Evolutionary conservation across 2,888 invertebrate species (phyloP).

Genomic region (Thera britannica): DNA sequence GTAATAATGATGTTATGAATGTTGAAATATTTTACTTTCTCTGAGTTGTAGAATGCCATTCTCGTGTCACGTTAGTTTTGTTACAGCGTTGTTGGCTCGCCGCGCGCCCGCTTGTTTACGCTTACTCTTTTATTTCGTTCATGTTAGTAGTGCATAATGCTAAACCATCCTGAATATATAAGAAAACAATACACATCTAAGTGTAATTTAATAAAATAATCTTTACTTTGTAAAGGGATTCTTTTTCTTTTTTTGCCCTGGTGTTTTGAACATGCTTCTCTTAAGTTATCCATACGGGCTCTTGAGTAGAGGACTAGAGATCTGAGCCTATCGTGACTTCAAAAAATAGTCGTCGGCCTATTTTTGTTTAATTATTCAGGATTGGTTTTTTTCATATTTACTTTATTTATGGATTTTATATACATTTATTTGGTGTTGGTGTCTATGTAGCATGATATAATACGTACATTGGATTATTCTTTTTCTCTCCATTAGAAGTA

Average conservation of each 20-base stretch:
- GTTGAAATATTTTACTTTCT: conserved; percentile 67
- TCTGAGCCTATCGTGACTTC: too few species aligned
- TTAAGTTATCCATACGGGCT: too few species aligned
- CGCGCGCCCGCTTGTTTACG: conserved; percentile 46
- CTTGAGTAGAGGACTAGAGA: too few species aligned
- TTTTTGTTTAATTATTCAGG: conserved; percentile 5
- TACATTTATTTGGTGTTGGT: conserved; percentile 2
- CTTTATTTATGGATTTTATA: conserved; percentile 34
- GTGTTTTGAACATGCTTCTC: too few species aligned
- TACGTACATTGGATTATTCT: too few species aligned
- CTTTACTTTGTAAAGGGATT: too few species aligned
- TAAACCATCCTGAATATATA: conserved; percentile 25
- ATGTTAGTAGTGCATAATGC: conserved; percentile 40
- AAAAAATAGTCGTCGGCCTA: too few species aligned
- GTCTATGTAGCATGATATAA: neutral
- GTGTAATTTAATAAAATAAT: too few species aligned
- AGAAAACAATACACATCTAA: neutral
- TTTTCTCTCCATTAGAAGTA: too few species aligned
- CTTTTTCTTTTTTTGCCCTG: too few species aligned
- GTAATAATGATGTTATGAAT: too few species aligned
- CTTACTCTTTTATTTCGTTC: conserved; percentile 50
- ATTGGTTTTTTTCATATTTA: conserved; percentile 17
- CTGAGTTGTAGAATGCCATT: conserved; percentile 67
- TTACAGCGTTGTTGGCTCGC: conserved; percentile 39
- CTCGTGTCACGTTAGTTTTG: conserved; percentile 51